Base-by-base conservation (phyloP, 2,113 vertebrate genomes). In the Okapia johnstoni region DNA sequence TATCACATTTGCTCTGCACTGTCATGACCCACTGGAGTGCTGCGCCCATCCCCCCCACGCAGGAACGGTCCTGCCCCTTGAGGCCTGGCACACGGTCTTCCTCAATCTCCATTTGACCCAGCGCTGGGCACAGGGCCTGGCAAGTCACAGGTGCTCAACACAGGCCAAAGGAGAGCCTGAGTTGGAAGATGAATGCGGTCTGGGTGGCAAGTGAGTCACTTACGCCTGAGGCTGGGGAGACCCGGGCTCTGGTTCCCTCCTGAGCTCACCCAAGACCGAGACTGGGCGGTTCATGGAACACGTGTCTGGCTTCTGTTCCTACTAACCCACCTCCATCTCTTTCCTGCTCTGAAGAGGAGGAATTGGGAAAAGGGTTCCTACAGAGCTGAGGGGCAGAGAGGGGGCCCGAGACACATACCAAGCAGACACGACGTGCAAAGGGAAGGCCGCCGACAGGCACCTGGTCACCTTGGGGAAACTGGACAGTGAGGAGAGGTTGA, bases 11-110 rank as follows among this genome's bases (percentile, higher is more conserved):
- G 12, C 80, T 19, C 28, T 16, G 55, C 43, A 5, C 50, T 7
- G 7, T 26, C 30, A 1, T 23, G 16, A 4, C 55, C 79, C 33
- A 1, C 2, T 0, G 0, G 48, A 77, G 81, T 0, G 1, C 33
- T 0, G 1, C 14, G 13, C 36, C 36, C 70, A 73, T 0, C 10
- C 30, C 3, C 9, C 40, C 40, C 2, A 0, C 33, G 36, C 3
- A 0, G 26, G n/a, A 52, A 0, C 0, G 2, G 61, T 33, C n/a
- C n/a, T 36, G 30, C 2, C 19, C 48, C 63, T 10, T 0, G 48
- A 43, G 12, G 43, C n/a, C 54, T 21, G 13, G 85, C n/a, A 11
- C 43, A 1, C 12, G 15, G 30, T 12, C 83, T 30, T 30, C 21
- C n/a, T 85, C 50, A 16, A 1, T 48, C 26, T 25, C 4, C 2